These are phyloP conservation scores for Drosophila sproati DNA, from an alignment of 1,140 invertebrate genomes.

Conservation along the genomic window DNA sequence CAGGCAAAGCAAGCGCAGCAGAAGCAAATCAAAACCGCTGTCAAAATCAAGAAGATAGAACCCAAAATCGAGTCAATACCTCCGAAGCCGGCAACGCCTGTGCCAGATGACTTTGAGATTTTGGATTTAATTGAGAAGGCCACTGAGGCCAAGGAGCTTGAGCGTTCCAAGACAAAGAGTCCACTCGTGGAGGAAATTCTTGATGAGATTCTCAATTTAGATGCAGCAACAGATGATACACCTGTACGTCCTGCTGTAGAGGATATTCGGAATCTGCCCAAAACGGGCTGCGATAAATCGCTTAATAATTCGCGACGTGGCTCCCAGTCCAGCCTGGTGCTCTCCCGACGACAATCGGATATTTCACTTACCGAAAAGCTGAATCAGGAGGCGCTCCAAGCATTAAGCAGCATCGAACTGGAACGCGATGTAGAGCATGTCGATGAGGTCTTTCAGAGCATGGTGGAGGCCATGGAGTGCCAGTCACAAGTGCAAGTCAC, in stretches of 20 bases:
- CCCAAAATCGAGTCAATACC: slow-evolving; percentile 16
- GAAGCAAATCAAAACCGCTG: neutral
- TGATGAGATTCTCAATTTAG: neutral
- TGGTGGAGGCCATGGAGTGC: slow-evolving; percentile 53
- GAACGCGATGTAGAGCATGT: slow-evolving; percentile 34
- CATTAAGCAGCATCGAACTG: slow-evolving; percentile 41
- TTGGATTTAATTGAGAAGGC: slow-evolving; percentile 66
- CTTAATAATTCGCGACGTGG: slow-evolving; percentile 67
- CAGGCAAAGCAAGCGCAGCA: slow-evolving; percentile 57
- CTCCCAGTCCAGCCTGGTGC: slow-evolving; percentile 63
- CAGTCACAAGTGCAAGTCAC: neutral
- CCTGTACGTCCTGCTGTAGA: slow-evolving; percentile 45
- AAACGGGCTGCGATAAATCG: slow-evolving; percentile 78
- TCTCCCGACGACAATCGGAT: slow-evolving; percentile 59
- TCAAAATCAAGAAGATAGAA: slow-evolving; percentile 14
- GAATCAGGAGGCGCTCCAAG: slow-evolving; percentile 55
- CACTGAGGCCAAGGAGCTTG: slow-evolving; percentile 59
- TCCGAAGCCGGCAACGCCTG: slow-evolving; percentile 50
- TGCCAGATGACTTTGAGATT: slow-evolving; percentile 71
- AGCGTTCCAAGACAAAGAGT: slow-evolving; percentile 68
- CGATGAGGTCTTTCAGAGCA: slow-evolving; percentile 62
- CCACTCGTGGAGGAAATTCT: slow-evolving; percentile 37
- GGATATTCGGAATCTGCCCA: slow-evolving; percentile 75
- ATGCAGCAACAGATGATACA: neutral
- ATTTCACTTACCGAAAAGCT: slow-evolving; percentile 63